Evolutionary conservation across 2,113 vertebrate species (phyloP), one percentile per base, ranked within the genome.

Genomic region (Paramisgurnus dabryanus): DNA sequence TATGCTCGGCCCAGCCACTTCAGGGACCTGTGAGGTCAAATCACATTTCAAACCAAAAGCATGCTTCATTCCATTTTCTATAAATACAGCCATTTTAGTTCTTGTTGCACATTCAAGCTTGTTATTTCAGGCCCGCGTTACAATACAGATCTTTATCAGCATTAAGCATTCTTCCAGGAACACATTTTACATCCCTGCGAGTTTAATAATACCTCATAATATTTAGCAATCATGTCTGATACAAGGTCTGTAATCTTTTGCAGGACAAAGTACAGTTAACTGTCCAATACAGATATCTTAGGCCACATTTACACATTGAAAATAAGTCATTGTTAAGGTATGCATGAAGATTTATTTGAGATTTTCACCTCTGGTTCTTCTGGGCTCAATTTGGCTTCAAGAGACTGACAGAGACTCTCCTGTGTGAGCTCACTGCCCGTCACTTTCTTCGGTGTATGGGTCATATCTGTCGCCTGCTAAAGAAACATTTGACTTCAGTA

Each of bases 291-390:
- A 22, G 18, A 47, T 75, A 7, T 64, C 17, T 34, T 43, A 45
- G n/a, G 41, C 41, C 55, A 45, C 27, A 43, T 60, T 12, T 61
- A 43, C 45, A 15, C 22, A 75, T 75, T 5, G 4, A 45, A 49
- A 22, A 22, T 22, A 22, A 22, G 22, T 22, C 22, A 22, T 53
- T 53, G 50, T 53, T 15, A 15, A 15, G 13, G 13, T 45, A 8
- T 45, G 43, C 43, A 3, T 45, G 43, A 34, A 34, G 27, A 34
- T 34, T 34, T 34, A 3, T 8, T 45, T 45, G 6, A 45, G 55
- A 58, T 58, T 50, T 53, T 83, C 83, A 93, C 91, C 84, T 91
- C 89, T 0, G 84, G 53, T 18, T 90, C 90, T 4, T 89, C 89
- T 50, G 86, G 81, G 72, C 80, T 91, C 78, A 67, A 82, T 64